Evolutionary conservation across 1,140 invertebrate species (phyloP).

Genomic region (Ceratitis capitata): DNA sequence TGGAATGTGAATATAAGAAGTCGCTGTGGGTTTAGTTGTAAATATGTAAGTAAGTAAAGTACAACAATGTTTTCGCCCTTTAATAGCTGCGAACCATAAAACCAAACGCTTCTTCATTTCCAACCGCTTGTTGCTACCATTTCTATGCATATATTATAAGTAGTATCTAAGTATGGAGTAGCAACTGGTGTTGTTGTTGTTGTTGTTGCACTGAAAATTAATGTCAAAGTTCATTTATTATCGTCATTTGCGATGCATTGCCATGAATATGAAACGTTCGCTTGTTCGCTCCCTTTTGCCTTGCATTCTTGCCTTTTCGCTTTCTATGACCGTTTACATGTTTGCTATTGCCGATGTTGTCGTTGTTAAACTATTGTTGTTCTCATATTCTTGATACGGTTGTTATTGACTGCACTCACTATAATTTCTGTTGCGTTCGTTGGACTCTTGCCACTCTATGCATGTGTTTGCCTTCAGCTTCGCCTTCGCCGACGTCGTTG

Average conservation of each 20-base stretch:
- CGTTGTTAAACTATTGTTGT: background rate
- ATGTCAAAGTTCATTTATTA: slow-evolving; percentile 37
- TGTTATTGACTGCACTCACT: slow-evolving; percentile 25
- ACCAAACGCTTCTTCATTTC: background rate
- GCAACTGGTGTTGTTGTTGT: background rate
- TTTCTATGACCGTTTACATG: background rate
- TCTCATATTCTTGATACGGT: background rate
- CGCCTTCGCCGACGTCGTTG: background rate
- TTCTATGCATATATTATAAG: background rate
- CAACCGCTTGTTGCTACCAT: background rate
- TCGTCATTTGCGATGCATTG: slow-evolving; percentile 33
- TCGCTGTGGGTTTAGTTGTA: no score
- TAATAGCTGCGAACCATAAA: background rate
- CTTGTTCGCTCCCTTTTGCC: no score
- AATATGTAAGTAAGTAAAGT: background rate
- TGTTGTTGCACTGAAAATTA: slow-evolving; percentile 4
- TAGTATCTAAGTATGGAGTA: no score
- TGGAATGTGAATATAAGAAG: no score
- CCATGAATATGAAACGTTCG: slow-evolving; percentile 5
- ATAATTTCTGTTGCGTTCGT: background rate
- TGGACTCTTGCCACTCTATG: slow-evolving; percentile 14
- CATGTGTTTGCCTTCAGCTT: no score
- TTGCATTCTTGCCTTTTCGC: background rate
- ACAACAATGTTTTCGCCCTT: background rate
- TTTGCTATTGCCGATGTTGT: background rate